phyloP scores from a whole-genome alignment of 2,888 invertebrate species.

The Odontothrips loti region DNA sequence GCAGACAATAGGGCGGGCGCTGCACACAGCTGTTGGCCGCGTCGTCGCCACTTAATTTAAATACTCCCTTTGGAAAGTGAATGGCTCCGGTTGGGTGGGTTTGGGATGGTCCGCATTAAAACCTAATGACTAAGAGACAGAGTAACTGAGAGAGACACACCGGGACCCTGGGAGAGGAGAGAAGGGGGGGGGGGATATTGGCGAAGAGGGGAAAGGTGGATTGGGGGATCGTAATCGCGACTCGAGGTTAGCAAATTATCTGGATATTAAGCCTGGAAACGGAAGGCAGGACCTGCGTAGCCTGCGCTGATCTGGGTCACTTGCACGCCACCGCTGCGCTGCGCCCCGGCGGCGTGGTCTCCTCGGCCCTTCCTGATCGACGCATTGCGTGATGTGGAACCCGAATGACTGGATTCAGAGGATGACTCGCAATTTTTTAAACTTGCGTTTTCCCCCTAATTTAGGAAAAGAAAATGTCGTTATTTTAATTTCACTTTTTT shows the following conservation, averaged over 20 bases:
- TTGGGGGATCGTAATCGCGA: neutral
- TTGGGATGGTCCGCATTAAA: conserved; percentile 1
- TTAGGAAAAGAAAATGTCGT: too few species aligned
- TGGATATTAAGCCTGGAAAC: neutral
- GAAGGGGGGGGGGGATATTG: too few species aligned
- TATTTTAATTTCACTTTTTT: too few species aligned
- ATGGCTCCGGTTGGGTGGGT: neutral
- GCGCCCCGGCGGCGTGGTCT: too few species aligned
- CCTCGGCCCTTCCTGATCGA: neutral
- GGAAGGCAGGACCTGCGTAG: neutral
- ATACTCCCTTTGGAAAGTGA: conserved; percentile 18
- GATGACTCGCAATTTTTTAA: neutral
- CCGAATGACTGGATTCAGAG: neutral
- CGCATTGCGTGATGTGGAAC: neutral
- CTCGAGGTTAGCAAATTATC: conserved; percentile 16
- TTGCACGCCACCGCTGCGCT: neutral
- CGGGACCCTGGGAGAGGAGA: too few species aligned
- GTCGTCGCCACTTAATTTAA: conserved; percentile 7
- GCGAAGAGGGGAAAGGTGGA: neutral
- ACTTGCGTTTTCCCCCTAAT: too few species aligned
- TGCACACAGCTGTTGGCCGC: too few species aligned
- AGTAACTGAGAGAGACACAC: too few species aligned
- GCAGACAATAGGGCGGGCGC: too few species aligned
- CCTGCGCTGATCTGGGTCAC: conserved; percentile 16
- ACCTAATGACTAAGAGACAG: neutral